These are phyloP conservation scores for Tragopan temminckii DNA, from an alignment of 2,797 vertebrate genomes.

Conservation along the genomic window DNA sequence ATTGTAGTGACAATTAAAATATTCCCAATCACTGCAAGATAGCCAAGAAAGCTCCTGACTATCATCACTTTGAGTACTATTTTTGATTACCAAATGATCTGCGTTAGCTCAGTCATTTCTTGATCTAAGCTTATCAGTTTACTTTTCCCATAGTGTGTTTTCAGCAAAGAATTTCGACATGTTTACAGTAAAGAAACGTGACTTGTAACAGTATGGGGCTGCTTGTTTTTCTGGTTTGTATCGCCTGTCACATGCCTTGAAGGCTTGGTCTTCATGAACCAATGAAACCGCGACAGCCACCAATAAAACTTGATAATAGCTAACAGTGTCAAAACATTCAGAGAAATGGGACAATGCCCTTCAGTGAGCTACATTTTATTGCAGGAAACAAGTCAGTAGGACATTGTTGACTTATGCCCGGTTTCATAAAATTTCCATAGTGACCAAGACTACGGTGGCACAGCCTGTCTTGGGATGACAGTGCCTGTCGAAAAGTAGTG, in stretches of 20 bases:
- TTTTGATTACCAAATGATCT: background rate
- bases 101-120: background rate
- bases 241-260: background rate
- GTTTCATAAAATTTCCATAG: background rate
- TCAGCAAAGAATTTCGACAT: slow-evolving; percentile 40
- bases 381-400: background rate
- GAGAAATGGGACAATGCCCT: background rate
- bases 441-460: background rate
- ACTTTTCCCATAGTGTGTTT: background rate
- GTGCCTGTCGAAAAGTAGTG: background rate
- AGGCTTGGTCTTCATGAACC: slow-evolving; percentile 1
- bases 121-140: slow-evolving; percentile 42
- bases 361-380: background rate
- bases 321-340: slow-evolving; percentile 44
- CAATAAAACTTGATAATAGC: slow-evolving; percentile 27
- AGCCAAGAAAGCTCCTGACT: background rate
- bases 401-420: background rate
- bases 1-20: background rate
- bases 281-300: background rate
- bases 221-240: slow-evolving; percentile 59
- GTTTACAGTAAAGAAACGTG: slow-evolving; percentile 79
- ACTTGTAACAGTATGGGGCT: background rate
- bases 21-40: background rate
- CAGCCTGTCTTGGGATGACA: background rate
- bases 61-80: background rate